A percentile compares a stretch with the other conserved stretches of the same genome.
Conservation (phyloP, 1,140 invertebrate species). For the Berghia stephanieae region DNA sequence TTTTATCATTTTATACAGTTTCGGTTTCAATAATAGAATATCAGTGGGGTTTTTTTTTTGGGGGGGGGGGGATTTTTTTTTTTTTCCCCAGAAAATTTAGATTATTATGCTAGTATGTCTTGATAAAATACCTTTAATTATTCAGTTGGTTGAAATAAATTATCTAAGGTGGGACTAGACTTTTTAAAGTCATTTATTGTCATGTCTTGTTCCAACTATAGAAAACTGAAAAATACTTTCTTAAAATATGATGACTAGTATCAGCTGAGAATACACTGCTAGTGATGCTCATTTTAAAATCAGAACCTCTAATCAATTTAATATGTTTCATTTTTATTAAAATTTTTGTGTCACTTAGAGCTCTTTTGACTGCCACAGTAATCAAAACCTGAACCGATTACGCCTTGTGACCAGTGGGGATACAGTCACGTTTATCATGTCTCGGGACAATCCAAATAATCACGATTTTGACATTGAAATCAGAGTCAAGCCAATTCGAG, state of each 20-base stretch:
- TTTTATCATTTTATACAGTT: too few species aligned
- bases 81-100: too few species aligned
- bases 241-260: too few species aligned
- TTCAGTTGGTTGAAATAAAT: too few species aligned
- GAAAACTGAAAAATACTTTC: not conserved
- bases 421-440: slow-evolving; percentile 30
- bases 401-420: slow-evolving; percentile 32
- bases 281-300: not conserved
- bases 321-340: not conserved
- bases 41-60: too few species aligned
- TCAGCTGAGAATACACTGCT: too few species aligned
- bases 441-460: slow-evolving; percentile 24
- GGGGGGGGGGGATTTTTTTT: too few species aligned
- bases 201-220: not conserved
- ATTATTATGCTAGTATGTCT: too few species aligned
- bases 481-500: slow-evolving; percentile 27
- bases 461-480: slow-evolving; percentile 38
- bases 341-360: slow-evolving; percentile 25
- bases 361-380: slow-evolving; percentile 34
- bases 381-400: slow-evolving; percentile 14
- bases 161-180: too few species aligned
- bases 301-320: not conserved
- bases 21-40: too few species aligned
- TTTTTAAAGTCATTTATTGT: not conserved
- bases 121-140: too few species aligned